Conservation (phyloP, 2,888 invertebrate genomes). For the Pherbina coryleti region DNA sequence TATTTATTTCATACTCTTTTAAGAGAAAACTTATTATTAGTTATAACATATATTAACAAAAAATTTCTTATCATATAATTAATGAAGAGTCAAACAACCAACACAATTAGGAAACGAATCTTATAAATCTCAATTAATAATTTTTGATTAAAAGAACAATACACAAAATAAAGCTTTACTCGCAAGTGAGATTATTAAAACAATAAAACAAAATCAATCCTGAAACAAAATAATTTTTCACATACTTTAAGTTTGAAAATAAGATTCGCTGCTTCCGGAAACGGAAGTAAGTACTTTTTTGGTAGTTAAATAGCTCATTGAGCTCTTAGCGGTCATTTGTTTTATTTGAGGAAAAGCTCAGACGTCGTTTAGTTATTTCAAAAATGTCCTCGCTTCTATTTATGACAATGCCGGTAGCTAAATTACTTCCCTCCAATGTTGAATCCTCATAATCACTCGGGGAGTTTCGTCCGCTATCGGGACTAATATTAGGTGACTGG, state of each 20-base stretch:
- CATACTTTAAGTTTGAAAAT: background rate
- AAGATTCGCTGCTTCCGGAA: background rate
- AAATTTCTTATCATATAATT: background rate
- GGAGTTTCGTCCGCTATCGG: constrained; percentile 68
- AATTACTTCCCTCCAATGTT: constrained; percentile 36
- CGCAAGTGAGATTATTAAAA: background rate
- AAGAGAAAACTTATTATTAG: background rate
- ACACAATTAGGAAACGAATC: background rate
- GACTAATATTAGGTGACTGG: constrained; percentile 56
- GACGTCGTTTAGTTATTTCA: constrained; percentile 58
- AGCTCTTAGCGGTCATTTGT: constrained; percentile 82
- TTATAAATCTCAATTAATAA: background rate
- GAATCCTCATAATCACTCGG: constrained; percentile 57
- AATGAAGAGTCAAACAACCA: background rate
- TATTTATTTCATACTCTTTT: background rate
- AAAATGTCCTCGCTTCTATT: constrained; percentile 42
- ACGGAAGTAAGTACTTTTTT: no score
- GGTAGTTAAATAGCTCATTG: background rate
- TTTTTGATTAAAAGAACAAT: background rate
- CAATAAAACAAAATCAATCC: background rate
- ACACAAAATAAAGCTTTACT: constrained; percentile 1
- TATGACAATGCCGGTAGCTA: background rate
- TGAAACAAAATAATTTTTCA: background rate
- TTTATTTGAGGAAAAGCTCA: constrained; percentile 73
- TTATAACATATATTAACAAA: background rate